These are phyloP conservation scores for Ptychobarbus kaznakovi DNA, from an alignment of 2,797 vertebrate genomes.

Conservation along the genomic window DNA sequence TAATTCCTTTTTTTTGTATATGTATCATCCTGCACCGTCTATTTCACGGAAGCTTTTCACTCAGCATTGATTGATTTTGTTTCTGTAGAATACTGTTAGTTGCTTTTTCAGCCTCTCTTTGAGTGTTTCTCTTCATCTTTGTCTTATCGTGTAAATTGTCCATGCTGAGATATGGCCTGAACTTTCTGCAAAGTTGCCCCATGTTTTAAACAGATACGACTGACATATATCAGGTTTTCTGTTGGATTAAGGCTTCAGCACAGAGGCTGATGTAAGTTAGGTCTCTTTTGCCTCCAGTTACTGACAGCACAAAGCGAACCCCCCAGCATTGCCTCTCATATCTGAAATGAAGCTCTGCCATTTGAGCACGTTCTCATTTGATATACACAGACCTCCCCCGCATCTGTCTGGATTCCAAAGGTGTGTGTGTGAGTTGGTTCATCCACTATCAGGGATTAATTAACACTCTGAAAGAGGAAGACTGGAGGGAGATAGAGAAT, in stretches of 20 bases:
- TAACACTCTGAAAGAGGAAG: conserved; percentile 42
- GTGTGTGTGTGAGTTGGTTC: conserved; percentile 24
- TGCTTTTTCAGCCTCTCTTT: neutral
- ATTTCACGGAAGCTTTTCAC: neutral
- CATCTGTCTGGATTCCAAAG: conserved; percentile 22
- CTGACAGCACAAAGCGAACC: neutral
- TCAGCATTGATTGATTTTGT: conserved; percentile 6
- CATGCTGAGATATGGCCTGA: neutral
- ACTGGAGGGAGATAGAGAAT: conserved; percentile 39
- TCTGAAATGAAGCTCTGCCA: conserved; percentile 8
- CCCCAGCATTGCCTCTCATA: conserved; percentile 16
- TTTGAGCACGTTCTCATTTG: conserved; percentile 10
- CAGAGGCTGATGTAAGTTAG: neutral
- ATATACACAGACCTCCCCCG: conserved; percentile 27
- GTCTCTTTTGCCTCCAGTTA: conserved; percentile 12
- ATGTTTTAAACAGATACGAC: conserved; percentile 22
- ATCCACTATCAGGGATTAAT: conserved; percentile 46
- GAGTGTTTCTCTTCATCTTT: neutral
- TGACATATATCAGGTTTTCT: conserved; percentile 12
- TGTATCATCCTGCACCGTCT: neutral
- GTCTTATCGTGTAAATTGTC: neutral
- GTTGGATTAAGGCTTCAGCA: conserved; percentile 23
- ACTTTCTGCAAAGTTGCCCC: conserved; percentile 4
- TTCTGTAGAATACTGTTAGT: neutral
- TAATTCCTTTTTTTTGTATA: too few relatives aligned